Percentiles rank a stretch among this genome's conserved stretches.
phyloP scores from a whole-genome alignment of 2,113 vertebrate species.

The Anser cygnoides region DNA sequence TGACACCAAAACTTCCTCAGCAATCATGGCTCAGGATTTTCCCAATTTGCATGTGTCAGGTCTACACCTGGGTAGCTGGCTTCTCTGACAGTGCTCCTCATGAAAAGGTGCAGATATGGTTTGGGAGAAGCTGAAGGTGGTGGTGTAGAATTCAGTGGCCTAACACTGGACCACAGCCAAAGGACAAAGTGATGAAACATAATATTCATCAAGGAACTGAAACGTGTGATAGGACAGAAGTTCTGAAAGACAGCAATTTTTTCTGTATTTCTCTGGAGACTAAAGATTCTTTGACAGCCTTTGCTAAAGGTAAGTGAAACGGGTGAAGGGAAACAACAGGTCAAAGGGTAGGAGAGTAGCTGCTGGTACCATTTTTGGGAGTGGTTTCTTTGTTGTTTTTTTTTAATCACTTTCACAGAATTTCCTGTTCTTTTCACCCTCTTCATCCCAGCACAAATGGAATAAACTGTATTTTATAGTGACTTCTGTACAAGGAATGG shows the following conservation, averaged over 20 bases:
- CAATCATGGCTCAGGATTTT: background rate
- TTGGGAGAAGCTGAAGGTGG: background rate
- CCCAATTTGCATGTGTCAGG: background rate
- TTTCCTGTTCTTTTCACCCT: background rate
- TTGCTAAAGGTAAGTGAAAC: background rate
- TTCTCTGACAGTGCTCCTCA: background rate
- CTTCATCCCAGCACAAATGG: background rate
- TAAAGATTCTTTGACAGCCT: background rate
- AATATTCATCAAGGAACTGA: background rate
- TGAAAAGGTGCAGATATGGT: background rate
- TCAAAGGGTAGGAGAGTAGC: background rate
- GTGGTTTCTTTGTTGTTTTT: background rate
- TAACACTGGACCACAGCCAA: too few species aligned
- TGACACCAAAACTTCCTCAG: background rate
- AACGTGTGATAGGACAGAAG: background rate
- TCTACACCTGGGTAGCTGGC: background rate
- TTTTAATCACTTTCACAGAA: background rate
- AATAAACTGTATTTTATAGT: background rate
- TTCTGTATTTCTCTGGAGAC: background rate
- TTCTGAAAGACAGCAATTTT: background rate
- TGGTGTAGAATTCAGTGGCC: background rate
- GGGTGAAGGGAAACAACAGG: background rate
- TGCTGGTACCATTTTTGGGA: accelerated
- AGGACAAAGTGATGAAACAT: background rate
- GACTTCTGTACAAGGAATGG: background rate